Evolutionary conservation across 1,140 invertebrate species (phyloP).

Genomic region (Aphidius gifuensis): DNA sequence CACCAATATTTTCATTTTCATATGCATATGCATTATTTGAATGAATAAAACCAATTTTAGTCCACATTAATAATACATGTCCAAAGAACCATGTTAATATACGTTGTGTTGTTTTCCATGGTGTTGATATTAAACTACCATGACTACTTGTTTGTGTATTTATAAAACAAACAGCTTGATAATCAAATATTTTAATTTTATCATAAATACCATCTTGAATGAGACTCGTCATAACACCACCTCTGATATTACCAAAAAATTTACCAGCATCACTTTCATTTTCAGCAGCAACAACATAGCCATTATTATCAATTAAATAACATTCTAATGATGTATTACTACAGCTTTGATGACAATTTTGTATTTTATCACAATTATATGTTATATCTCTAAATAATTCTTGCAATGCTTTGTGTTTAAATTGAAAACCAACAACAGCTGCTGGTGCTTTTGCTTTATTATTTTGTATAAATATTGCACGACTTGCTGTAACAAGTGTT

Average conservation of each 20-base stretch:
- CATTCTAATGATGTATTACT: constrained; percentile 72
- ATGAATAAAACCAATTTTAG: constrained; percentile 48
- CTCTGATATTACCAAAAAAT: constrained; percentile 82
- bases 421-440: constrained; percentile 89
- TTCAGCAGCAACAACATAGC: constrained; percentile 79
- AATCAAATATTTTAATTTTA: constrained; percentile 77
- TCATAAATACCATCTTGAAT: constrained; percentile 77
- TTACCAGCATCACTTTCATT: constrained; percentile 69
- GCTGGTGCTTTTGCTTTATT: constrained; percentile 68
- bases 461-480: constrained; percentile 75
- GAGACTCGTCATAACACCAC: constrained; percentile 72
- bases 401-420: constrained; percentile 73
- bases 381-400: constrained; percentile 79
- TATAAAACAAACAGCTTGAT: constrained; percentile 83
- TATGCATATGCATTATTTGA: constrained; percentile 45
- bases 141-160: constrained; percentile 61
- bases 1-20: constrained; percentile 46
- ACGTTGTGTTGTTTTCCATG: constrained; percentile 46
- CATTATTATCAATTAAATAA: constrained; percentile 86
- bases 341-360: constrained; percentile 65
- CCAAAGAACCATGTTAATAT: constrained; percentile 51
- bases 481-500: constrained; percentile 81
- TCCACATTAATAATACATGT: constrained; percentile 39
- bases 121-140: constrained; percentile 60
- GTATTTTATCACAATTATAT: constrained; percentile 55